These are phyloP conservation scores for Hipparchia semele DNA, from an alignment of 2,888 invertebrate species.

Conservation along the genomic window DNA sequence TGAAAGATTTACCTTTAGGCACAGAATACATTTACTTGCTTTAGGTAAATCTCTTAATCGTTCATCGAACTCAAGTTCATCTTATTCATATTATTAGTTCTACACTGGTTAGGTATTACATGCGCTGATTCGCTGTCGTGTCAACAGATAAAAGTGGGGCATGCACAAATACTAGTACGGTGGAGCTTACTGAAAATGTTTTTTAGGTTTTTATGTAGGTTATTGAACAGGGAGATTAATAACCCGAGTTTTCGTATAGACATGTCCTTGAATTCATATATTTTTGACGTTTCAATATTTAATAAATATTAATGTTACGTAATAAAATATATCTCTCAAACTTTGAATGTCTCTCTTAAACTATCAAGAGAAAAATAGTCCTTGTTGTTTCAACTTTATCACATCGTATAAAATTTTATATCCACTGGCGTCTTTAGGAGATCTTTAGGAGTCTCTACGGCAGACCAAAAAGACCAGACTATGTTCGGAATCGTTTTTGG, in stretches of 20 bases:
- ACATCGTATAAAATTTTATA: too few relatives aligned
- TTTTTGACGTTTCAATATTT: not conserved
- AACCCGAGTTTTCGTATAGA: not conserved
- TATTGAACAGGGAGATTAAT: slow-evolving; percentile 26
- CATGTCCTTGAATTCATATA: not conserved
- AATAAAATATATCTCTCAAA: too few relatives aligned
- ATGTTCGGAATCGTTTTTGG: too few relatives aligned
- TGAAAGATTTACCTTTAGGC: too few relatives aligned
- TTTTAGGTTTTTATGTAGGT: slow-evolving; percentile 27
- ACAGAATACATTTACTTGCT: not conserved
- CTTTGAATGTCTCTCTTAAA: too few relatives aligned
- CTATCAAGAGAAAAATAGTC: too few relatives aligned
- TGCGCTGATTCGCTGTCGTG: slow-evolving; percentile 36
- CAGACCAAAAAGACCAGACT: too few relatives aligned
- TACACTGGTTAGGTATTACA: slow-evolving; percentile 41
- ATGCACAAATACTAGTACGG: slow-evolving; percentile 16
- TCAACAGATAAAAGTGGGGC: slow-evolving; percentile 30
- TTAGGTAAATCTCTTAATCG: not conserved
- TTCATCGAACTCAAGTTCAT: slow-evolving; percentile 25
- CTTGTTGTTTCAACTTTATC: too few relatives aligned
- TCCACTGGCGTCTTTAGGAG: too few relatives aligned
- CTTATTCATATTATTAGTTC: slow-evolving; percentile 27
- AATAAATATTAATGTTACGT: not conserved
- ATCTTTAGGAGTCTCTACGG: too few relatives aligned
- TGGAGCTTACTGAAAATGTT: slow-evolving; percentile 16